A percentile compares a stretch with the other conserved stretches of the same genome.
Evolutionary conservation across 2,797 vertebrate species (phyloP).

Genomic region (Pelochelys cantorii): DNA sequence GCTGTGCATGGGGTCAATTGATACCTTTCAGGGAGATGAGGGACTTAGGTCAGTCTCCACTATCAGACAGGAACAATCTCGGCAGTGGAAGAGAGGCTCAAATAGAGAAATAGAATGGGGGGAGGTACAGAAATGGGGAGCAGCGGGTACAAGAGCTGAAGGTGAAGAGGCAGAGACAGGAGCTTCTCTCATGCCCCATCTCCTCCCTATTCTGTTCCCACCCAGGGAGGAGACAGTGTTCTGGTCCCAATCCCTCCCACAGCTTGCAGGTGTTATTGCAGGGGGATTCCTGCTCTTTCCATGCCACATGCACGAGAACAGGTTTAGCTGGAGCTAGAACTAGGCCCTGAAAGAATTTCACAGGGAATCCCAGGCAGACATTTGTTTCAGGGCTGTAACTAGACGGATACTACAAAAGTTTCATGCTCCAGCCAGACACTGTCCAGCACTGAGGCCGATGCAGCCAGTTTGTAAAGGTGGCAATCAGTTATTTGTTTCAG

Average conservation of each 20-base stretch:
- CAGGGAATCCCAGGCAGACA: not conserved
- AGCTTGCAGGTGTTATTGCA: not conserved
- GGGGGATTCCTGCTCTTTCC: not conserved
- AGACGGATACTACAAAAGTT: not conserved
- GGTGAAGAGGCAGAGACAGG: not conserved
- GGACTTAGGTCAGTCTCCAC: no score
- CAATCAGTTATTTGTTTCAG: constrained; percentile 11
- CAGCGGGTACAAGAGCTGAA: not conserved
- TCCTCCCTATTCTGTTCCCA: not conserved
- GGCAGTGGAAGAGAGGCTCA: no score
- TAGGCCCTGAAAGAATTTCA: rapidly evolving
- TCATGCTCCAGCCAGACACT: not conserved
- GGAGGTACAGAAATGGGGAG: not conserved
- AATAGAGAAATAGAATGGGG: not conserved
- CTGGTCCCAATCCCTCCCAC: not conserved
- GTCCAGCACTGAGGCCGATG: not conserved
- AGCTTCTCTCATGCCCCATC: not conserved
- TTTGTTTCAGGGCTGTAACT: not conserved
- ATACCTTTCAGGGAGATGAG: no score
- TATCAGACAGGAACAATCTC: no score
- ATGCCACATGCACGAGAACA: no score
- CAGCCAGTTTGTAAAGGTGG: not conserved
- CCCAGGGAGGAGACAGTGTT: not conserved
- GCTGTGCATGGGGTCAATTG: no score
- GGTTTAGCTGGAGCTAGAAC: no score